A percentile compares a stretch with the other conserved stretches of the same genome.
Evolutionary conservation across 1,140 invertebrate genomes (phyloP).

Genomic region (Brachionus asplanchnoidis): DNA sequence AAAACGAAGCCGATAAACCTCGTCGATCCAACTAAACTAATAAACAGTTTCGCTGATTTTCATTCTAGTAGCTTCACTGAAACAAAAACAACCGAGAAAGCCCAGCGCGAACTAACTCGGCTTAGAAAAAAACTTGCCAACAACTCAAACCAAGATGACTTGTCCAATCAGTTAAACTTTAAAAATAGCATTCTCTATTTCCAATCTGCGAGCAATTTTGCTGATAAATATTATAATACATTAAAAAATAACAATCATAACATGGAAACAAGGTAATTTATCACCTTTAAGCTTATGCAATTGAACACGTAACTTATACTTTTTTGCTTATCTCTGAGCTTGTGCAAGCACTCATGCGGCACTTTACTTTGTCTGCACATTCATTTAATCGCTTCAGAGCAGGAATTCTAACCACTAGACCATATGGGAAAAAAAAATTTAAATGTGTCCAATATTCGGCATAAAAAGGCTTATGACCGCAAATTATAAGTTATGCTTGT

Average conservation of each 20-base stretch:
- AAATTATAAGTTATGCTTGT: background rate
- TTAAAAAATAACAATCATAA: background rate
- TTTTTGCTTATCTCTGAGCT: background rate
- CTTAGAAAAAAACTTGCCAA: background rate
- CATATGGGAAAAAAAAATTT: background rate
- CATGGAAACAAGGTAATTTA: conserved; percentile 25
- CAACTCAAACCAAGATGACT: background rate
- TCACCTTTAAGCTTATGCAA: background rate
- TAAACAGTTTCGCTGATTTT: background rate
- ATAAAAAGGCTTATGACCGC: background rate
- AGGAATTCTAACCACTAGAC: background rate
- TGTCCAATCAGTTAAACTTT: background rate
- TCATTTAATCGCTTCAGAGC: background rate
- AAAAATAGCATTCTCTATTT: background rate
- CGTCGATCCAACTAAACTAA: background rate
- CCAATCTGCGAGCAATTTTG: conserved; percentile 3
- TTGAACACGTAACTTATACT: background rate
- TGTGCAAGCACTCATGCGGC: background rate
- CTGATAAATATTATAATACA: conserved; percentile 10
- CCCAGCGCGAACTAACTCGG: background rate
- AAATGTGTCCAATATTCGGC: background rate
- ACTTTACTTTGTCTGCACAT: background rate
- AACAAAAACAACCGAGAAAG: background rate
- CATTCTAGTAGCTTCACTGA: background rate
- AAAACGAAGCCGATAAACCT: background rate